Evolutionary conservation across 2,113 vertebrate genomes (phyloP).

Genomic region (Mustela lutreola): DNA sequence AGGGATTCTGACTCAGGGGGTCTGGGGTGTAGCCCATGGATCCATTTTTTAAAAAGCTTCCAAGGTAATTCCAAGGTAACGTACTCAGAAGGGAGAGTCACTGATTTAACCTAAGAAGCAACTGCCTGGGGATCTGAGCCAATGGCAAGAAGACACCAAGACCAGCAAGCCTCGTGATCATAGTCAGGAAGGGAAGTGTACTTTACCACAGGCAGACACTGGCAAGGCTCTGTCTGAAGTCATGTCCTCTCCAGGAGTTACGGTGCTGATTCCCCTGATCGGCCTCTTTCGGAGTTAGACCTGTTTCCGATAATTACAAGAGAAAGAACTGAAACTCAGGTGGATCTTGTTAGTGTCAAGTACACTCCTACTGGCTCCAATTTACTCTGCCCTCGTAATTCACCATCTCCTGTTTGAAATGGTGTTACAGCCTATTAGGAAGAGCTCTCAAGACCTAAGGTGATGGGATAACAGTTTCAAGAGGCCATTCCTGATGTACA

Average conservation of each 20-base stretch:
- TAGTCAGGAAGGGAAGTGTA: not conserved
- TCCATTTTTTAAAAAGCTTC: not conserved
- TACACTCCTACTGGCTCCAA: not conserved
- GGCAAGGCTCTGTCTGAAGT: not conserved
- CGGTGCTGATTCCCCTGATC: not conserved
- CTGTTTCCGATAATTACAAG: not conserved
- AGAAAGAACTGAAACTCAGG: not conserved
- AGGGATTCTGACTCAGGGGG: not conserved
- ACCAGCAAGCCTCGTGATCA: not conserved
- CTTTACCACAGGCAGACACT: not conserved
- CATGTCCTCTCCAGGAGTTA: not conserved
- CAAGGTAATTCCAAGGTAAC: not conserved
- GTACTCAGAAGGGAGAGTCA: not conserved
- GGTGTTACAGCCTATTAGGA: not conserved
- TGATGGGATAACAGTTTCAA: not conserved
- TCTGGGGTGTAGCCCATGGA: not conserved
- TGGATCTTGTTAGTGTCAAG: not conserved
- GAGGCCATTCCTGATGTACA: not conserved
- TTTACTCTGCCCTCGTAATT: not conserved
- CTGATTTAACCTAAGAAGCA: not conserved
- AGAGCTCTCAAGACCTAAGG: not conserved
- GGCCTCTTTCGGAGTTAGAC: not conserved
- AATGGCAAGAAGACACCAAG: not conserved
- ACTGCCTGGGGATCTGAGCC: not conserved
- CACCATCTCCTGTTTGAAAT: not conserved